phyloP scores from a whole-genome alignment of 2,888 invertebrate genomes.

The Protonemura montana region DNA sequence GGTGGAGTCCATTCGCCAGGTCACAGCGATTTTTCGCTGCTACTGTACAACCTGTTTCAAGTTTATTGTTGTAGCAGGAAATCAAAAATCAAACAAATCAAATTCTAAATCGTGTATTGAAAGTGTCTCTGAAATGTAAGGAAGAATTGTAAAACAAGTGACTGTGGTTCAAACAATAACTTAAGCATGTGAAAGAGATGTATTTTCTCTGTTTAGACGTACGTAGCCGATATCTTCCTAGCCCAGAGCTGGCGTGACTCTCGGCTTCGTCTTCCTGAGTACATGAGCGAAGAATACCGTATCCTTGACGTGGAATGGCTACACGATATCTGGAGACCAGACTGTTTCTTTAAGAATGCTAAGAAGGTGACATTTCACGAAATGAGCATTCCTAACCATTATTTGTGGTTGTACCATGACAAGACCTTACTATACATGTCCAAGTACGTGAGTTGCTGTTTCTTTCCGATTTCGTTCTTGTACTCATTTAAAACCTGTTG shows the following conservation, averaged over 20 bases:
- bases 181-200: neutral
- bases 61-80: too few relatives aligned
- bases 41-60: too few relatives aligned
- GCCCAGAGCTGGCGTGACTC: constrained; percentile 94
- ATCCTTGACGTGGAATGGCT: constrained; percentile 90
- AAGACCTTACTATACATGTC: constrained; percentile 93
- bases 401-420: constrained; percentile 90
- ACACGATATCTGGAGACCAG: constrained; percentile 90
- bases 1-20: too few relatives aligned
- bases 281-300: constrained; percentile 91
- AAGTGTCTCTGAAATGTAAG: too few relatives aligned
- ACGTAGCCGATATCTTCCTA: constrained; percentile 90
- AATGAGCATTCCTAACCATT: constrained; percentile 94
- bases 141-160: too few relatives aligned
- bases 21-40: too few relatives aligned
- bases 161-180: too few relatives aligned
- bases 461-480: too few relatives aligned
- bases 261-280: constrained; percentile 85
- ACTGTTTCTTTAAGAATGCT: constrained; percentile 93
- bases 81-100: too few relatives aligned
- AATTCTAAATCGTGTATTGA: too few relatives aligned
- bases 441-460: constrained; percentile 66
- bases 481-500: constrained; percentile 24
- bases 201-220: constrained; percentile 70
- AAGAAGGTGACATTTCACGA: constrained; percentile 92